Evolutionary conservation across 2,888 invertebrate species (phyloP).

Genomic region (Synanthedon andrenaeformis): DNA sequence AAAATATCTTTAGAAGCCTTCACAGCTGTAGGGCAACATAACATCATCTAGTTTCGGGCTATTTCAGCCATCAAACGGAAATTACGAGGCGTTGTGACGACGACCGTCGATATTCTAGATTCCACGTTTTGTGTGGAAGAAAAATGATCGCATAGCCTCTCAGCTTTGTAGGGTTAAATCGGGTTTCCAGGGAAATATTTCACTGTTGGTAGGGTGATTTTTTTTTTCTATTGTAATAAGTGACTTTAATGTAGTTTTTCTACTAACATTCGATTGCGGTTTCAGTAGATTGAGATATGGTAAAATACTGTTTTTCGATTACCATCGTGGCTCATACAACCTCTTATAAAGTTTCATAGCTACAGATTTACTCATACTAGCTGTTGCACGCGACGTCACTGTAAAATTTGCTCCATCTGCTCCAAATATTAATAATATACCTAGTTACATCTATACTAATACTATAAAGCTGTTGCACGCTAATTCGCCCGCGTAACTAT

Average conservation of each 20-base stretch:
- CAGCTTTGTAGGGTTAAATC: conserved; percentile 19
- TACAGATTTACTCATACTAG: too few species aligned
- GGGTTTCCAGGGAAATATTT: conserved; percentile 14
- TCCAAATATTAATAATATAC: too few species aligned
- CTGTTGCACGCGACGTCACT: too few species aligned
- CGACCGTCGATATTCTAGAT: conserved; percentile 3
- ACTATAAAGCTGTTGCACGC: too few species aligned
- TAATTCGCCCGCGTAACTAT: too few species aligned
- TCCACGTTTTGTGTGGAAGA: conserved; percentile 11
- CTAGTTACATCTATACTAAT: too few species aligned
- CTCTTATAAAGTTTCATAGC: too few species aligned
- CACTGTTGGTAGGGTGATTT: conserved; percentile 3
- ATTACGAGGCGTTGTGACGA: conserved; percentile 26
- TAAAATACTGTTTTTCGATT: too few species aligned
- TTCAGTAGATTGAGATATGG: too few species aligned
- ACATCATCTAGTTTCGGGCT: conserved; percentile 32
- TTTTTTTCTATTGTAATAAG: background rate
- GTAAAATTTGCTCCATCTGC: too few species aligned
- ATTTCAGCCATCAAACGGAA: conserved; percentile 30
- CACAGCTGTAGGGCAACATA: conserved; percentile 24
- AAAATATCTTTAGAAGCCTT: conserved; percentile 9
- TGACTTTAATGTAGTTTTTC: background rate
- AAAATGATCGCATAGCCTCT: conserved; percentile 17
- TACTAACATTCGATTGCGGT: too few species aligned
- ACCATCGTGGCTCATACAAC: too few species aligned